Base-by-base conservation (phyloP, 2,113 vertebrate genomes). In the Phrynosoma platyrhinos region DNA sequence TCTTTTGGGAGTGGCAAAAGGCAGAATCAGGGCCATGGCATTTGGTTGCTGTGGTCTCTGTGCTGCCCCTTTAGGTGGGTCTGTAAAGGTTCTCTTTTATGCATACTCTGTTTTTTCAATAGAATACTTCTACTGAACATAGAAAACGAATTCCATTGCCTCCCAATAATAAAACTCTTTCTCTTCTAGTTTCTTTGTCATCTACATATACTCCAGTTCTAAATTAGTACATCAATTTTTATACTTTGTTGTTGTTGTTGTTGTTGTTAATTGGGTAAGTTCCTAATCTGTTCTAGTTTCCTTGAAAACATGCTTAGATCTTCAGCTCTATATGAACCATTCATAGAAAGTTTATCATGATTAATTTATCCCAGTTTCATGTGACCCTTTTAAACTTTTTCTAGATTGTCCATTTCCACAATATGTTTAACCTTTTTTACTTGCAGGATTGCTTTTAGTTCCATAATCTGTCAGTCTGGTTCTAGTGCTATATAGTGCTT, bases 161-260 rank as follows among this genome's bases (percentile, higher is more conserved):
- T 83, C 89, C 30, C 2, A 76, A 84, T 76, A 86, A 36, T n/a
- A 16, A 2, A 47, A 66, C 30, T 72, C 0, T 74, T 92, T 91
- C 81, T 1, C 8, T 69, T 87, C 30, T 0, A 69, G 0, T 5
- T 86, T 80, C 23, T 42, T 1, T 78, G 16, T 74, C 85, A 13
- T 4, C 14, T 82, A 47, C 7, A 55, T 1, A 30, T 74, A 16
- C 16, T 72, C 4, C 52, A 71, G 27, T n/a, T 36, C 2, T 53
- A 58, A 36, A 23, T 40, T n/a, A 71, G 6, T 32, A 7, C 55
- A 36, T 13, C 42, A 21, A 42, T 53, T 78, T 52, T 30, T 62
- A 58, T 58, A 18, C 14, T 62, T 16, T 14, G 58, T 4, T 62
- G 4, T 62, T 71, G 30, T 4, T 62, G 4, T 62, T 71, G 30